Conservation (phyloP, 1,140 invertebrate species). For the Helicoverpa zea region DNA sequence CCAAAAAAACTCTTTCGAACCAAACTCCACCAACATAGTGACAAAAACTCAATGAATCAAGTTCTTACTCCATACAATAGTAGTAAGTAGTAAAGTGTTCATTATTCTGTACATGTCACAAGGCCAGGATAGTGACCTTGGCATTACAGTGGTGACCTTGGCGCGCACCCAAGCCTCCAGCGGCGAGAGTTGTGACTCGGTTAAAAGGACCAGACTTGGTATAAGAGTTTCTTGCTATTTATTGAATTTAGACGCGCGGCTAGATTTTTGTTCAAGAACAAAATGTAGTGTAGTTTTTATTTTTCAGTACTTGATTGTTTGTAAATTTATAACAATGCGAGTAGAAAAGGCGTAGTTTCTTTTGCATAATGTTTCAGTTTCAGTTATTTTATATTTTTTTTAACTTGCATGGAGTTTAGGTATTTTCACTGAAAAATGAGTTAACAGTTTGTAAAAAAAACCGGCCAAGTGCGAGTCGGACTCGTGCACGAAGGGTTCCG, state of each 20-base stretch:
- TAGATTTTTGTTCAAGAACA: neutral
- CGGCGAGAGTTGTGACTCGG: neutral
- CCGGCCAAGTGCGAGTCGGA: too few relatives aligned
- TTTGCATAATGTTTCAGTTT: too few relatives aligned
- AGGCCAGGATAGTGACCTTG: constrained; percentile 64
- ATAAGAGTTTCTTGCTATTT: too few relatives aligned
- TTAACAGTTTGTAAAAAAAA: too few relatives aligned
- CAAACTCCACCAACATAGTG: neutral
- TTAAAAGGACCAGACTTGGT: too few relatives aligned
- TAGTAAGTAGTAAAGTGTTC: constrained; percentile 33
- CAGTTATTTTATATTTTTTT: too few relatives aligned
- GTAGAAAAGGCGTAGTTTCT: too few relatives aligned
- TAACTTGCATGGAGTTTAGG: too few relatives aligned
- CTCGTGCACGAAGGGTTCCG: too few relatives aligned
- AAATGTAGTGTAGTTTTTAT: neutral
- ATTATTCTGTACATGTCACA: constrained; percentile 55
- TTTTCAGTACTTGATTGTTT: too few relatives aligned
- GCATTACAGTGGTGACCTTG: constrained; percentile 53
- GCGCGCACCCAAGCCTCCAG: constrained; percentile 10
- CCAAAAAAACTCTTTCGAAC: neutral
- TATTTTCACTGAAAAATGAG: too few relatives aligned
- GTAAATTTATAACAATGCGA: too few relatives aligned
- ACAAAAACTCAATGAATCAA: constrained; percentile 21
- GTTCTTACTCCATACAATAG: constrained; percentile 2
- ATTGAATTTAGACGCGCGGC: neutral